These are phyloP conservation scores for Candoia aspera DNA, from an alignment of 2,113 vertebrate genomes.

Conservation along the genomic window DNA sequence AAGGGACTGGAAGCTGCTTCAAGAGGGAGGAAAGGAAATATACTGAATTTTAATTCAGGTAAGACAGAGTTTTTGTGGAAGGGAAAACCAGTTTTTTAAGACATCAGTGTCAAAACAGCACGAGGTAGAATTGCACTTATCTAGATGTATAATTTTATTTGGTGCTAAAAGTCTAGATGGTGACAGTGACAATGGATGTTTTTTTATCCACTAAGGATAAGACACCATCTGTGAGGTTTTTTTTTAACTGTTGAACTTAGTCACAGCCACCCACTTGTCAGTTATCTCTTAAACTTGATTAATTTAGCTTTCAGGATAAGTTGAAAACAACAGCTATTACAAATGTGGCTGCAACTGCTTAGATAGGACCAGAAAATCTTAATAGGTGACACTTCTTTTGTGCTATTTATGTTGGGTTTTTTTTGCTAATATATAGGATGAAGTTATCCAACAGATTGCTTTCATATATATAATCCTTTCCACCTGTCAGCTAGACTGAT, in stretches of 20 bases:
- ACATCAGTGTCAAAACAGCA: background rate
- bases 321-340: background rate
- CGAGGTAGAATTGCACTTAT: background rate
- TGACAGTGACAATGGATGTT: background rate
- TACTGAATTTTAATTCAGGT: background rate
- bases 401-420: background rate
- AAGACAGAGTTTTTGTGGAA: background rate
- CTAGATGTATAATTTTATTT: background rate
- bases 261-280: background rate
- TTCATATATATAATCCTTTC: background rate
- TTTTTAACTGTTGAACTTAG: background rate
- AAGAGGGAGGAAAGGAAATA: background rate
- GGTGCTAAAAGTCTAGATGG: background rate
- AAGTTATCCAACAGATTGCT: background rate
- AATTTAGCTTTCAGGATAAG: background rate
- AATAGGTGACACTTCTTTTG: background rate
- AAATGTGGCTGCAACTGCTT: background rate
- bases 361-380: background rate
- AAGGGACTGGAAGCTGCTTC: background rate
- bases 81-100: background rate
- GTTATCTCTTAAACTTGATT: background rate
- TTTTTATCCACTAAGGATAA: background rate
- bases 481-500: background rate
- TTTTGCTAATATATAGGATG: background rate
- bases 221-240: background rate